Evolutionary conservation across 2,113 vertebrate species (phyloP), one percentile per base, ranked within the genome.

Genomic region (Drymodes brunneopygia): DNA sequence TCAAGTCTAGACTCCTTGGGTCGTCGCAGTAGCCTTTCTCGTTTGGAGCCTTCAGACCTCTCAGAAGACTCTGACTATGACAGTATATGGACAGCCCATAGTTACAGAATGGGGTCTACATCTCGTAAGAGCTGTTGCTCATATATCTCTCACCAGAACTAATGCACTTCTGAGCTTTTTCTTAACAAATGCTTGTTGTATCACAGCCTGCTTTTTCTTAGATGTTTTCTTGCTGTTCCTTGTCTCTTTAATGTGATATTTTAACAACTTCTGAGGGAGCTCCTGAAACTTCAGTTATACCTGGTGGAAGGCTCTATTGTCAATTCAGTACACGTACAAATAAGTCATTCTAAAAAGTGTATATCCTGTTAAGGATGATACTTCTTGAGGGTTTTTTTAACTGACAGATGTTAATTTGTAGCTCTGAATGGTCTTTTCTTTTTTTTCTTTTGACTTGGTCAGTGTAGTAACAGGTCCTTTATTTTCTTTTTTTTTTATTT

Each of bases 51-150:
- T 98, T 99, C 99, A 96, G 99, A 99, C 98, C 98, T 99, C 96
- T 99, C 99, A 90, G 99, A 99, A 98, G 99, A 99, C 98, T 99
- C 99, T 97, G 99, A 99, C 98, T 99, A 99, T 99, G 99, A 99
- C 99, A 99, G 99, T 99, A 98, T 99, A 98, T 99, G 99, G 99
- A 99, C 99, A 98, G 99, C 98, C 98, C 99, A 99, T 99, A 99
- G 99, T 99, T 99, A 99, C 99, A 99, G 99, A 98, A 99, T 99
- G 98, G 99, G 99, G 90, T 99, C 99, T 87, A 98, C 99, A 98
- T 98, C 99, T 96, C 99, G 99, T 98, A 99, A 99, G 99, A 99
- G 99, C 99, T 99, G 99, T 98, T 99, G 98, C 98, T 99, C 99
- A 95, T 99, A 98, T 98, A 99, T 99, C 98, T 99, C 99, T 97